phyloP scores from a whole-genome alignment of 2,888 invertebrate genomes.

The Drosophila infuscata region DNA sequence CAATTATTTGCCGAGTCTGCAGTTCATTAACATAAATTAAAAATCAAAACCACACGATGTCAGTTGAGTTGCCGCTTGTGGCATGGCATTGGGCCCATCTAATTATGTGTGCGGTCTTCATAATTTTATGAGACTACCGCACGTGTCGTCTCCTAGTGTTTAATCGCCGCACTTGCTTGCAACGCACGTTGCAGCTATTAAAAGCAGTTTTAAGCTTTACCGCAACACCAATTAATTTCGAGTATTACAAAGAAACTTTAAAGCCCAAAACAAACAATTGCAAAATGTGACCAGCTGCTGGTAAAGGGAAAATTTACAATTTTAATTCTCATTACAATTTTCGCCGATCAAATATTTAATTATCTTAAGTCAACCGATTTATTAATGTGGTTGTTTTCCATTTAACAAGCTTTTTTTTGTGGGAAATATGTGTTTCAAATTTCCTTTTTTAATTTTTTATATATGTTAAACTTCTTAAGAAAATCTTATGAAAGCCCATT shows the following conservation, averaged over 20 bases:
- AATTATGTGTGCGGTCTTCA: conserved; percentile 45
- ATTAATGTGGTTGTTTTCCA: neutral
- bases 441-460: neutral
- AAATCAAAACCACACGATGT: conserved; percentile 70
- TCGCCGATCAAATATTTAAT: neutral
- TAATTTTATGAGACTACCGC: conserved; percentile 46
- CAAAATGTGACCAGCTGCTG: neutral
- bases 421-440: neutral
- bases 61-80: conserved; percentile 27
- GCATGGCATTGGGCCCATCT: conserved; percentile 19
- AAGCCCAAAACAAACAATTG: conserved; percentile 13
- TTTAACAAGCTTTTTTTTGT: neutral
- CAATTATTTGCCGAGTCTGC: conserved; percentile 56
- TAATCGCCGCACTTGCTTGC: conserved; percentile 57
- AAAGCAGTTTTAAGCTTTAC: conserved; percentile 35
- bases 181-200: conserved; percentile 73
- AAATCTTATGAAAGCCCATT: neutral
- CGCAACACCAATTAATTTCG: conserved; percentile 31
- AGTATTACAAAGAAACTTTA: conserved; percentile 2
- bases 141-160: conserved; percentile 42
- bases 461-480: neutral
- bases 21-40: conserved; percentile 78
- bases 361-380: neutral
- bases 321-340: neutral
- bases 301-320: neutral